Percentiles rank a stretch among this genome's conserved stretches.
Evolutionary conservation across 2,888 invertebrate species (phyloP).

Genomic region (Apodemia mormo): DNA sequence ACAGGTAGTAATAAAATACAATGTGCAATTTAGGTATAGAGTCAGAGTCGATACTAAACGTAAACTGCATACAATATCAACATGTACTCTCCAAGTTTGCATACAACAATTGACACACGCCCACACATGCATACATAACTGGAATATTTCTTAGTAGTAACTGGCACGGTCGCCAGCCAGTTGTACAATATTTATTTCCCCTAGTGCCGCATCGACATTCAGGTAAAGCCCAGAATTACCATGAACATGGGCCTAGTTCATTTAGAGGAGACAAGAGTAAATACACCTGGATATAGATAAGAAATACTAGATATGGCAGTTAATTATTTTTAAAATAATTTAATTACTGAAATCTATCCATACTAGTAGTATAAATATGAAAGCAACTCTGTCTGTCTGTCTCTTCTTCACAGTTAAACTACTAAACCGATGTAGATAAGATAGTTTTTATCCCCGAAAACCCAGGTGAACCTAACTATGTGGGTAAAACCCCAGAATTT

Average conservation of each 20-base stretch:
- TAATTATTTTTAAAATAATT: no score
- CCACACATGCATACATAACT: slow-evolving; percentile 4
- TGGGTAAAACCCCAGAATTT: no score
- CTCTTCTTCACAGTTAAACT: no score
- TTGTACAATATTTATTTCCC: slow-evolving; percentile 60
- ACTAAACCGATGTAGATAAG: no score
- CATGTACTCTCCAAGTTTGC: neutral
- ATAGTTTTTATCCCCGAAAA: no score
- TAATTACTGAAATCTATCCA: no score
- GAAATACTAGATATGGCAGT: neutral
- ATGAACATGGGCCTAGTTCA: slow-evolving; percentile 67
- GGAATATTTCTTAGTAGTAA: slow-evolving; percentile 6
- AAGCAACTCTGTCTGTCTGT: no score
- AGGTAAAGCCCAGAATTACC: slow-evolving; percentile 69
- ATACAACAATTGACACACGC: neutral
- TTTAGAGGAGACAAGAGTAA: slow-evolving; percentile 55
- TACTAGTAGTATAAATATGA: no score
- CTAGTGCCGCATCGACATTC: slow-evolving; percentile 59
- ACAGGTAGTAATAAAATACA: no score
- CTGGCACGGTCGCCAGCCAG: slow-evolving; percentile 28
- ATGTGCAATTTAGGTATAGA: no score
- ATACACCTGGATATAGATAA: slow-evolving; percentile 34
- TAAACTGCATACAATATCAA: neutral
- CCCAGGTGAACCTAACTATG: no score
- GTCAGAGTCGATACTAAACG: no score